Evolutionary conservation across 2,888 invertebrate genomes (phyloP), one percentile per base, ranked within the genome.

Genomic region (Plebejus melissa): DNA sequence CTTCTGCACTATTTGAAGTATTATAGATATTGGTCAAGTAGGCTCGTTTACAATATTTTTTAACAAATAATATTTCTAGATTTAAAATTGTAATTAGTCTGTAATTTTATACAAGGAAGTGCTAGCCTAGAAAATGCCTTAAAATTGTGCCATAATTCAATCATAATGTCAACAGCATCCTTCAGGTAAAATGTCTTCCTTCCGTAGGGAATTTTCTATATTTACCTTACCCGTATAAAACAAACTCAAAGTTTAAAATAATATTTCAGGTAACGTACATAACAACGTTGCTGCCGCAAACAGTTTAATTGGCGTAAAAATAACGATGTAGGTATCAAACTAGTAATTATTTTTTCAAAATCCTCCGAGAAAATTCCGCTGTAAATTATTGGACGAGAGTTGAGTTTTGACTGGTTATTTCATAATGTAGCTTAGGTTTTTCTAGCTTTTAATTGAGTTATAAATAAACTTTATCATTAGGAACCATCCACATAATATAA

Each of bases 281-380:
- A 71, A 70, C 69, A 70, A 75, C 72, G 50, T 41, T 70, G 72
- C 54, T 54, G 36, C 85, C 87, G 83, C 87, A 83, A 80, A 77
- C 79, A 75, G 86, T 85, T 88, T 90, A 91, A 91, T 91, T 91
- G 89, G 88, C 91, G 88, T 90, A 88, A 91, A 91, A 90, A 92
- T 91, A 91, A 91, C 88, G 90, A 90, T 83, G 90, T 88, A 86
- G 89, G 87, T 85, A 72, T 72, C 72, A 72, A 82, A 76, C 77
- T 76, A 76, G 77, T 76, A 54, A 76, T 77, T 76, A 77, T 78
- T 76, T 78, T 78, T 76, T 76, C 72, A 65, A 75, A 71, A 72
- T 72, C 54, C 72, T 72, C 72, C 46, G 72, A 72, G 54, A 54
- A 72, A 72, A 72, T 72, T 13, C 32, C 7, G 54, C 22, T 72